Evolutionary conservation across 2,888 invertebrate species (phyloP), one percentile per base, ranked within the genome.

Genomic region (Malthinus seriepunctatus): DNA sequence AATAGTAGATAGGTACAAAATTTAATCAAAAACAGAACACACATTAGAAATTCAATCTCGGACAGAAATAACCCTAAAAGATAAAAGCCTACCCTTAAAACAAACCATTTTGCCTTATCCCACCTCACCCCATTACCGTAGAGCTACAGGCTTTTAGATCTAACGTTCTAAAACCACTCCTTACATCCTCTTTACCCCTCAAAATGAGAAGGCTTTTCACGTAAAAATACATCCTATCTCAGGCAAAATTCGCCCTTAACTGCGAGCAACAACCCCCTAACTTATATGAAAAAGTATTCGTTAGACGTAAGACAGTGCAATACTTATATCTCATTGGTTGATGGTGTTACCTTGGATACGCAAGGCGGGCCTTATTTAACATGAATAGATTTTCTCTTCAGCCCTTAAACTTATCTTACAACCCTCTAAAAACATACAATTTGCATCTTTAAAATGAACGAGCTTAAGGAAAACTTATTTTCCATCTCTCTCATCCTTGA

Each of bases 41-140:
- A 76, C 75, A 78, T 78, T 78, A 78, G 78, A 78, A 78, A 78
- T 78, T 78, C 78, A 78, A 78, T 78, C 78, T 78, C 76, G 72
- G 76, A 44, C 72, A 69, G 72, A 75, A 76, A 76, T 73, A 74
- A 71, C 76, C 76, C 76, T 75, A 75, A 77, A 76, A 76, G 76
- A 77, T 76, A 75, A 76, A 74, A 74, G 74, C 69, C 70, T 64
- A 68, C 70, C 71, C 73, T 73, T 74, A 71, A 74, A 73, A 73
- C 71, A 72, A 71, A 69, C 72, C 67, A 70, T 71, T 71, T 72
- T 70, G 67, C 66, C 65, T 69, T 63, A 66, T 67, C 60, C 56
- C 55, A 50, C 53, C 53, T 46, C 59, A 56, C 44, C 56, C 58
- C 59, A 63, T 51, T 52, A 45, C 50, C 62, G 54, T 55, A 59